Conservation (phyloP, 1,140 invertebrate genomes). For the Scaptomyza pallida region DNA sequence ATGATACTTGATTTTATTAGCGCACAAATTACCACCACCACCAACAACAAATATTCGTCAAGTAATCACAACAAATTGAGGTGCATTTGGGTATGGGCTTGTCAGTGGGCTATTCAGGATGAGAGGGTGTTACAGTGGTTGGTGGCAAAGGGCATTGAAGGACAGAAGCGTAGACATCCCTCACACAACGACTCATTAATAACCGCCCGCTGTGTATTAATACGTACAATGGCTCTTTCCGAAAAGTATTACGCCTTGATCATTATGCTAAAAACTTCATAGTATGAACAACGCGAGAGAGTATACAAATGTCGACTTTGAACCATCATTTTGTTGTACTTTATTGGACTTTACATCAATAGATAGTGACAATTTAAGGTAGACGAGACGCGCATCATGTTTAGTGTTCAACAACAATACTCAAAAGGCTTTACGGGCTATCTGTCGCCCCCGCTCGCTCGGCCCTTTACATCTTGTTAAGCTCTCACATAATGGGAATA, state of each 20-base stretch:
- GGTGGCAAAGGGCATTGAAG: background rate
- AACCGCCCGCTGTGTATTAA: slow-evolving; percentile 74
- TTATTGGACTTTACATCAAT: background rate
- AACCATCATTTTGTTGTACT: background rate
- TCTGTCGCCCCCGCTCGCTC: slow-evolving; percentile 3
- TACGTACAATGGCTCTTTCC: slow-evolving; percentile 15
- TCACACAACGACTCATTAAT: slow-evolving; percentile 70
- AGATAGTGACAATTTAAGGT: slow-evolving; percentile 10
- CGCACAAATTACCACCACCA: slow-evolving; percentile 80
- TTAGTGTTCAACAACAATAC: background rate
- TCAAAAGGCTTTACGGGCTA: slow-evolving; percentile 9
- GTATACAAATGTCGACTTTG: slow-evolving; percentile 1
- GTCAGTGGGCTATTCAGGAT: background rate
- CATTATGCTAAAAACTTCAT: too few relatives aligned
- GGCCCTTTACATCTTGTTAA: background rate
- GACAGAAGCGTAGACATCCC: slow-evolving; percentile 31
- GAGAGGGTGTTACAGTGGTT: background rate
- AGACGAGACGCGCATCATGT: background rate
- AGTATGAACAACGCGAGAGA: background rate
- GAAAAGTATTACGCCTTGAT: background rate
- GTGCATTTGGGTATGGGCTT: slow-evolving; percentile 40
- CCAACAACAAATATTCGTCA: slow-evolving; percentile 45
- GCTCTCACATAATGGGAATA: slow-evolving; percentile 24
- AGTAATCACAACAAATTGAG: slow-evolving; percentile 80
- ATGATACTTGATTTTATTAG: slow-evolving; percentile 84